Conservation (phyloP, 2,113 vertebrate species). For the Mobula hypostoma region DNA sequence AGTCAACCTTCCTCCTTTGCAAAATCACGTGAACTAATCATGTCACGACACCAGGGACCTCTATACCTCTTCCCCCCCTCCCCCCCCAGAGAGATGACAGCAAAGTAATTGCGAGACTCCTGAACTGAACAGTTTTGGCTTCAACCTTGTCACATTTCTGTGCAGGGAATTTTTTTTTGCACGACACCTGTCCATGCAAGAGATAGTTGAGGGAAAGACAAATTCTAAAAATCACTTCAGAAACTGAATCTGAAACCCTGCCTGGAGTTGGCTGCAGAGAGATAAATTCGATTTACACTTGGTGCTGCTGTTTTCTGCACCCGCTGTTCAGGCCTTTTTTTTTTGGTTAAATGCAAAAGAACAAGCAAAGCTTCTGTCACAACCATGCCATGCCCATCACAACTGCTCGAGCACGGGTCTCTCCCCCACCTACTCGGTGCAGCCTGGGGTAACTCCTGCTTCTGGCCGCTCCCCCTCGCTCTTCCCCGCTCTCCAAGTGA, state of each 20-base stretch:
- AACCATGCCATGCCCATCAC: neutral
- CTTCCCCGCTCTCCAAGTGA: neutral
- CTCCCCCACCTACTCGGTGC: neutral
- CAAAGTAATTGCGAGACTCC: neutral
- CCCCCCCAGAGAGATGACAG: neutral
- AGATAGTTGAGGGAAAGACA: conserved; percentile 19
- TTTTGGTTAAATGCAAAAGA: neutral
- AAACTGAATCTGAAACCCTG: conserved; percentile 33
- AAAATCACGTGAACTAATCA: neutral
- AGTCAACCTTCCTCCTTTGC: neutral
- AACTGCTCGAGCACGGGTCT: neutral
- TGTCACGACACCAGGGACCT: no score
- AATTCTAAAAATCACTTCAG: conserved; percentile 34
- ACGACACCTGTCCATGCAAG: conserved; percentile 11
- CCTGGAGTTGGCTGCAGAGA: no score
- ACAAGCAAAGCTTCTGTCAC: neutral
- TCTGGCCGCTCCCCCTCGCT: neutral
- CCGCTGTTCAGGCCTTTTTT: neutral
- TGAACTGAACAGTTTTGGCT: neutral
- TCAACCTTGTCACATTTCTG: neutral
- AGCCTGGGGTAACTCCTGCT: neutral
- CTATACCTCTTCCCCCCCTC: no score
- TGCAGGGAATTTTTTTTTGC: no score
- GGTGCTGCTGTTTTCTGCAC: neutral
- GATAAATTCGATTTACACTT: neutral